Percentiles rank a stretch among this genome's conserved stretches.
These are phyloP conservation scores for Apodemia hepburni DNA, from an alignment of 2,888 invertebrate genomes.

Conservation along the genomic window DNA sequence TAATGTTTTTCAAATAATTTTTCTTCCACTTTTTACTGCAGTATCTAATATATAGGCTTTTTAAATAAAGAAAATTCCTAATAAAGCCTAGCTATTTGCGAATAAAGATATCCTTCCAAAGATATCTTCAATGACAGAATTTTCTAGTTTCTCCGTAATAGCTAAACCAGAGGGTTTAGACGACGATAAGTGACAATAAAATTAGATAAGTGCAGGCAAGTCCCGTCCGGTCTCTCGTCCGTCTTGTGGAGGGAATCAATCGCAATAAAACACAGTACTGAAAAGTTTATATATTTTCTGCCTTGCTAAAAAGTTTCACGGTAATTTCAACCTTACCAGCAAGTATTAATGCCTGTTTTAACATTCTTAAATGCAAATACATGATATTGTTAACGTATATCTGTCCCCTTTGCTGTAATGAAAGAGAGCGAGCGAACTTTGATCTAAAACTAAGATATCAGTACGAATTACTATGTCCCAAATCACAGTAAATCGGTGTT, in stretches of 20 bases:
- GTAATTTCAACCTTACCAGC: slow-evolving; percentile 42
- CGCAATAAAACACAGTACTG: slow-evolving; percentile 71
- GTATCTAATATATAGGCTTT: not conserved
- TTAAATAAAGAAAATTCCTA: not conserved
- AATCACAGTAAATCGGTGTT: not conserved
- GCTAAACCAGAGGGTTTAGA: slow-evolving; percentile 56
- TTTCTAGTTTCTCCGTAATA: slow-evolving; percentile 53
- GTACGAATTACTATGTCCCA: slow-evolving; percentile 49
- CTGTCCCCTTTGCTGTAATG: slow-evolving; percentile 65
- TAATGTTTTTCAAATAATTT: not conserved
- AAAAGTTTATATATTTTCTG: slow-evolving; percentile 37
- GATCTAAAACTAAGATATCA: slow-evolving; percentile 60
- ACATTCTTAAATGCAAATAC: slow-evolving; percentile 28
- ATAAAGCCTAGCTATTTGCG: slow-evolving; percentile 35
- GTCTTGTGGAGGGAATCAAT: slow-evolving; percentile 74
- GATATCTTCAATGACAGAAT: slow-evolving; percentile 63
- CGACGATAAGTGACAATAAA: slow-evolving; percentile 74
- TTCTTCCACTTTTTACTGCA: not conserved
- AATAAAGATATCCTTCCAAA: slow-evolving; percentile 71
- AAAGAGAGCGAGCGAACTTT: slow-evolving; percentile 68
- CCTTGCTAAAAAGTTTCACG: slow-evolving; percentile 23
- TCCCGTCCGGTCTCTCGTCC: slow-evolving; percentile 55
- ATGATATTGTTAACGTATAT: slow-evolving; percentile 48
- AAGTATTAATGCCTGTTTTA: slow-evolving; percentile 26
- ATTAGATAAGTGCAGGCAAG: slow-evolving; percentile 77